phyloP scores from a whole-genome alignment of 2,113 vertebrate genomes.

The Calyptomena viridis region DNA sequence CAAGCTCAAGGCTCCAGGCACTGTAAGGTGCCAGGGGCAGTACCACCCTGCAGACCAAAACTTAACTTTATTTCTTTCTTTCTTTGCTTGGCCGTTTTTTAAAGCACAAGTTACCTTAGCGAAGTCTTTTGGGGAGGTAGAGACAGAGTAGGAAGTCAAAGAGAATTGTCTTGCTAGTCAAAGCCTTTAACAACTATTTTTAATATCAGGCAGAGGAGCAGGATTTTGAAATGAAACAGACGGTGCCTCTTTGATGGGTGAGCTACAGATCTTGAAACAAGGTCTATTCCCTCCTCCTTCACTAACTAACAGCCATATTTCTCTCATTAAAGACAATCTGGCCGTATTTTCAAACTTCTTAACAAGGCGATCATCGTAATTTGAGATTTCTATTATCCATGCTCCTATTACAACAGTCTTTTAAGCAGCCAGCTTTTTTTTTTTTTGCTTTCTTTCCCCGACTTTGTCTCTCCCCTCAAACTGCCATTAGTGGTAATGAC shows the following conservation, averaged over 20 bases:
- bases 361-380: conserved; percentile 72
- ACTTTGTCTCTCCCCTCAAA: conserved; percentile 88
- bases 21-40: neutral
- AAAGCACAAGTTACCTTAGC: conserved; percentile 36
- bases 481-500: conserved; percentile 80
- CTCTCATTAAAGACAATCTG: conserved; percentile 78
- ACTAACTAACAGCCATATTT: conserved; percentile 76
- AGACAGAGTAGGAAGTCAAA: conserved; percentile 65
- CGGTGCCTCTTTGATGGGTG: conserved; percentile 56
- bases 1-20: neutral
- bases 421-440: conserved; percentile 28
- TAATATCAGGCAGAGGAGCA: conserved; percentile 72
- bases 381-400: conserved; percentile 78
- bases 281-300: conserved; percentile 73
- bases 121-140: conserved; percentile 44
- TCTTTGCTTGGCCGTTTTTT: neutral
- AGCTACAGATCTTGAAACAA: conserved; percentile 76
- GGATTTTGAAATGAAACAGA: conserved; percentile 74
- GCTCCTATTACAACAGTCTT: conserved; percentile 75
- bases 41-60: neutral
- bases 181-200: conserved; percentile 74
- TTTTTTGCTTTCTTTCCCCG: conserved; percentile 58
- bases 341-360: conserved; percentile 75
- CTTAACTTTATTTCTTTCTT: neutral
- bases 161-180: conserved; percentile 68